Base-by-base conservation (phyloP, 1,140 invertebrate species). In the Theocolax elegans region DNA sequence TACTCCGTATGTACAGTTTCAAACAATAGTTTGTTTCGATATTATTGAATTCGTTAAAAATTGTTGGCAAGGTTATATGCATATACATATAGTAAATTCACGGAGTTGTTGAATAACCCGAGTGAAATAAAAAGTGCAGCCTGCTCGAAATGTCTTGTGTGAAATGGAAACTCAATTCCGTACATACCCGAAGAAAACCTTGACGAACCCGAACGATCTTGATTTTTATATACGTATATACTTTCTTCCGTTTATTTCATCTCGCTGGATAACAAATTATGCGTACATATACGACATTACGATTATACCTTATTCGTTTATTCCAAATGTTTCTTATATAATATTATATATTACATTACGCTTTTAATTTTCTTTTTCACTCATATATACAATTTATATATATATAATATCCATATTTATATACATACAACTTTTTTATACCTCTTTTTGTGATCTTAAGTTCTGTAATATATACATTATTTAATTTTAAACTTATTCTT, bases 211-310 rank as follows among this genome's bases (percentile, higher is more conserved):
- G 10, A 46, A n/a, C 12, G 6, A 62, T 44, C 23, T 29, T 31
- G 49, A 68, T 51, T 49, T 59, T 62, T 40, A 60, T 40, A 49
- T n/a, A n/a, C n/a, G n/a, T n/a, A n/a, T n/a, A n/a, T n/a, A n/a
- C n/a, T n/a, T n/a, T n/a, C 21, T 68, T 53, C 42, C 27, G 60
- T 60, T 60, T 42, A 10, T 49, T 42, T 68, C 7, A 69, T 62
- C n/a, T n/a, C 44, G 54, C 31, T 62, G 21, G n/a, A n/a, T n/a
- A n/a, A 62, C 35, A 69, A 29, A 40, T 51, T n/a, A n/a, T n/a
- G n/a, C n/a, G 13, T 49, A 29, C 15, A 17, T 10, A 19, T 42
- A 23, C 23, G 29, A n/a, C 25, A 48, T 35, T 12, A 49, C n/a
- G 38, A 59, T 49, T 21, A 29, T n/a, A 49, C 29, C 10, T 48